phyloP scores from a whole-genome alignment of 2,888 invertebrate genomes.

The Philereme vetulata region DNA sequence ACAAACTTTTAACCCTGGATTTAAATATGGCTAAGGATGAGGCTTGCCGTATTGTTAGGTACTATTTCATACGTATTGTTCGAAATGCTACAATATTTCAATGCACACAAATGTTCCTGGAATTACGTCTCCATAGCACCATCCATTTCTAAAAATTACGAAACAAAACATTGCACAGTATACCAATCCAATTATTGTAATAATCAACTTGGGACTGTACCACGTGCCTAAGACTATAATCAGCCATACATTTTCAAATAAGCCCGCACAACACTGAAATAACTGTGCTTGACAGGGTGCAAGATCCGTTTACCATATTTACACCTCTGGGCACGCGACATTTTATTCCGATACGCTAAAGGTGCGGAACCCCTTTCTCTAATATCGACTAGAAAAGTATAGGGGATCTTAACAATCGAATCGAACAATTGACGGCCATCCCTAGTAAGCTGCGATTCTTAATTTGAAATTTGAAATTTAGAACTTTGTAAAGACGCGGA shows the following conservation, averaged over 20 bases:
- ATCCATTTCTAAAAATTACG: too few species aligned
- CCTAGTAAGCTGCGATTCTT: slow-evolving; percentile 39
- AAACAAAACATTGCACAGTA: too few species aligned
- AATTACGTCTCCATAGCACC: too few species aligned
- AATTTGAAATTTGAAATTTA: slow-evolving; percentile 40
- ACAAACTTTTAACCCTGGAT: too few species aligned
- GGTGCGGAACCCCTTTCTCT: slow-evolving; percentile 75
- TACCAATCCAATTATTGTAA: too few species aligned
- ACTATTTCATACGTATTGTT: too few species aligned
- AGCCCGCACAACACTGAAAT: slow-evolving; percentile 16
- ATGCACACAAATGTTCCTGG: too few species aligned
- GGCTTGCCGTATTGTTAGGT: too few species aligned
- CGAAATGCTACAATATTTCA: too few species aligned
- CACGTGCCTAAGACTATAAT: slow-evolving; percentile 2
- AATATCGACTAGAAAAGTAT: slow-evolving; percentile 47
- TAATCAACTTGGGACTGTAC: too few species aligned
- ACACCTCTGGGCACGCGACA: slow-evolving; percentile 68
- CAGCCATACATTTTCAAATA: slow-evolving; percentile 6
- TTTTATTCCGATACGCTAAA: slow-evolving; percentile 54
- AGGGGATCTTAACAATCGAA: slow-evolving; percentile 59
- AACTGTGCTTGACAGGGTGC: slow-evolving; percentile 46
- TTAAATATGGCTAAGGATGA: too few species aligned
- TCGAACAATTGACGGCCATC: slow-evolving; percentile 45
- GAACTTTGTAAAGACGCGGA: slow-evolving; percentile 27
- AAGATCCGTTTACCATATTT: slow-evolving; percentile 41